These are phyloP conservation scores for Rhagonycha fulva DNA, from an alignment of 2,888 invertebrate genomes.

Conservation along the genomic window DNA sequence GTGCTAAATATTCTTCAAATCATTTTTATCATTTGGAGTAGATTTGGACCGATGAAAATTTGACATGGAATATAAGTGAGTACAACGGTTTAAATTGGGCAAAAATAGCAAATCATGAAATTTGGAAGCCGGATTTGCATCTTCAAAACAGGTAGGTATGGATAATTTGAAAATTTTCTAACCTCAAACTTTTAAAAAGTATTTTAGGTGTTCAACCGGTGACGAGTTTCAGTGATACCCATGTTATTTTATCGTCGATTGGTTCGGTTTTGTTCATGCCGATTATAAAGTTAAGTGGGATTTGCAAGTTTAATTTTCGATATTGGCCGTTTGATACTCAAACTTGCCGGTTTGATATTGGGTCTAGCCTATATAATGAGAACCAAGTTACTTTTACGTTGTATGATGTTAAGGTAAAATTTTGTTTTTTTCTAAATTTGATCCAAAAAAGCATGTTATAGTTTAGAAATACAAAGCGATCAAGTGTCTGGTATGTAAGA, in stretches of 20 bases:
- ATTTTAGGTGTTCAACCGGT: constrained; percentile 66
- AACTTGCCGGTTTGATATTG: constrained; percentile 67
- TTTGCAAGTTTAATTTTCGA: constrained; percentile 67
- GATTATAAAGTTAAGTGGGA: constrained; percentile 67
- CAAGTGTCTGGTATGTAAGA: background rate
- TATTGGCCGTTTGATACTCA: constrained; percentile 80
- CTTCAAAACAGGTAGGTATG: constrained; percentile 65
- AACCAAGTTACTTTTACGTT: constrained; percentile 60
- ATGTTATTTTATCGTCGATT: constrained; percentile 56
- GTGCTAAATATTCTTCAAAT: too few species aligned
- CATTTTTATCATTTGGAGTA: constrained; percentile 46
- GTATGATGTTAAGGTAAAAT: constrained; percentile 1
- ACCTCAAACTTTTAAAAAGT: constrained; percentile 18
- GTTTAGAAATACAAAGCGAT: background rate
- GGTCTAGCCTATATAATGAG: constrained; percentile 71
- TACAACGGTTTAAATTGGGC: constrained; percentile 66
- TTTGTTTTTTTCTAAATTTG: background rate
- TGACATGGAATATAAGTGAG: constrained; percentile 70
- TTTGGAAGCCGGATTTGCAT: constrained; percentile 79
- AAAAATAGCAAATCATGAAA: constrained; percentile 69
- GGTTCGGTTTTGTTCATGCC: constrained; percentile 69
- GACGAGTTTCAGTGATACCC: constrained; percentile 62
- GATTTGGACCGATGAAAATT: constrained; percentile 74
- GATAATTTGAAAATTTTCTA: background rate
- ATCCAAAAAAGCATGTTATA: background rate